A percentile compares a stretch with the other conserved stretches of the same genome.
Conservation (phyloP, 2,888 invertebrate species). For the Gerosis bhagava region DNA sequence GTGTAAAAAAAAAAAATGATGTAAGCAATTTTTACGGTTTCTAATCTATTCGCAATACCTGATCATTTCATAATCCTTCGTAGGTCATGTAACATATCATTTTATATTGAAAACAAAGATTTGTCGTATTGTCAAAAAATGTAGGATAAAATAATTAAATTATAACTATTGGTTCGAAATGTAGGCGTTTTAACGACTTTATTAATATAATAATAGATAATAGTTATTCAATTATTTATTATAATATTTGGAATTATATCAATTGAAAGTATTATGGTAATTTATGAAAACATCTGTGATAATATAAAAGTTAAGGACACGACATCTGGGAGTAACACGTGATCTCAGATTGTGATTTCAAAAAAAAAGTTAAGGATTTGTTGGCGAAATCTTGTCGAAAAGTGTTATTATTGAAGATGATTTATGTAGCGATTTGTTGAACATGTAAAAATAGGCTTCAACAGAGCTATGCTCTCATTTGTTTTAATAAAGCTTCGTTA, state of each 20-base stretch:
- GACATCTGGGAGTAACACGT: conserved; percentile 67
- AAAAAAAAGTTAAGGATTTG: conserved; percentile 43
- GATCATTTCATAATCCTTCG: conserved; percentile 62
- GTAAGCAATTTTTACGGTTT: conserved; percentile 38
- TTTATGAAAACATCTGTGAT: conserved; percentile 77
- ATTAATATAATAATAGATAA: conserved; percentile 35
- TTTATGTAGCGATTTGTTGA: conserved; percentile 24
- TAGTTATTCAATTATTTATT: conserved; percentile 33
- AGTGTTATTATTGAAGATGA: conserved; percentile 29
- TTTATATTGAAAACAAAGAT: conserved; percentile 42
- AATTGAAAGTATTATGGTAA: conserved; percentile 73
- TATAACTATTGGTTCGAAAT: conserved; percentile 41
- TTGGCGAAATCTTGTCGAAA: conserved; percentile 39
- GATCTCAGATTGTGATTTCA: conserved; percentile 72
- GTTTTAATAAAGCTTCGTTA: conserved; percentile 12
- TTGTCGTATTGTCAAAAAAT: conserved; percentile 36
- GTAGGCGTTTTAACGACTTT: conserved; percentile 57
- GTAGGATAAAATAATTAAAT: conserved; percentile 37
- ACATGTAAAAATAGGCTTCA: conserved; percentile 9
- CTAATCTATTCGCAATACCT: conserved; percentile 49
- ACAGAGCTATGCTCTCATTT: conserved; percentile 12
- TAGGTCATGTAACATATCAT: conserved; percentile 65
- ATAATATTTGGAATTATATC: conserved; percentile 40
- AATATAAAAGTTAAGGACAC: conserved; percentile 66
- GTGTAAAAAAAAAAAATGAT: no score